Conservation (phyloP, 2,797 vertebrate species). For the Rhinatrema bivittatum region DNA sequence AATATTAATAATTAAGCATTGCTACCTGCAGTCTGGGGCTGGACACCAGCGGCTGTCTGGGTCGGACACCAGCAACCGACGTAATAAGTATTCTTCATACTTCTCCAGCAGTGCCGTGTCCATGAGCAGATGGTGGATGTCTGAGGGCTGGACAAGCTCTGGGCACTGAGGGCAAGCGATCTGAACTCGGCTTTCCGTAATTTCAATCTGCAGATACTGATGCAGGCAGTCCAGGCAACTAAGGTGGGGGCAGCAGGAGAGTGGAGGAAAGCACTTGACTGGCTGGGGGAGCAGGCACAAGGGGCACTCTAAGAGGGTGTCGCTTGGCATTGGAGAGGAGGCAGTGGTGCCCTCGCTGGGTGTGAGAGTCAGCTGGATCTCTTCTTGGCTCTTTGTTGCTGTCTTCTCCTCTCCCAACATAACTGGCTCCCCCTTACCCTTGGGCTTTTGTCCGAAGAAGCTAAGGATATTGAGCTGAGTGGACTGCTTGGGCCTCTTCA, state of each 20-base stretch:
- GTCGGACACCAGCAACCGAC: slow-evolving; percentile 69
- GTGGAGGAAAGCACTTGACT: slow-evolving; percentile 60
- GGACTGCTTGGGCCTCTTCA: slow-evolving; percentile 68
- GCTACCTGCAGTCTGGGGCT: slow-evolving; percentile 76
- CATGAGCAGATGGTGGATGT: slow-evolving; percentile 65
- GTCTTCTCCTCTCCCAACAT: not conserved
- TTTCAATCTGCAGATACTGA: slow-evolving; percentile 69
- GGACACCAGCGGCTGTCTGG: slow-evolving; percentile 80
- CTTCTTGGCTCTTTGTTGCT: slow-evolving; percentile 41
- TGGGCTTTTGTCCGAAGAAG: slow-evolving; percentile 64
- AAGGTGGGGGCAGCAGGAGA: slow-evolving; percentile 67
- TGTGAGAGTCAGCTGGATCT: slow-evolving; percentile 48
- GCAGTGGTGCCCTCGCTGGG: slow-evolving; percentile 46
- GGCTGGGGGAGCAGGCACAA: slow-evolving; percentile 79
- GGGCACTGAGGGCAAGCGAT: slow-evolving; percentile 77
- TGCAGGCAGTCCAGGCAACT: slow-evolving; percentile 68
- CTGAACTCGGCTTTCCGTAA: slow-evolving; percentile 70
- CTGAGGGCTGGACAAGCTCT: slow-evolving; percentile 46
- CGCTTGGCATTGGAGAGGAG: slow-evolving; percentile 61
- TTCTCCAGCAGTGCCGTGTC: slow-evolving; percentile 64
- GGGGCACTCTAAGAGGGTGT: slow-evolving; percentile 66
- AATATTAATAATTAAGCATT: fast-evolving
- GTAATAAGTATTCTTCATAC: slow-evolving; percentile 75
- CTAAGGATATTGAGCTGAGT: slow-evolving; percentile 61
- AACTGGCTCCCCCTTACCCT: slow-evolving; percentile 33